These are phyloP conservation scores for Alcedo atthis DNA, from an alignment of 2,797 vertebrate genomes.

Conservation along the genomic window DNA sequence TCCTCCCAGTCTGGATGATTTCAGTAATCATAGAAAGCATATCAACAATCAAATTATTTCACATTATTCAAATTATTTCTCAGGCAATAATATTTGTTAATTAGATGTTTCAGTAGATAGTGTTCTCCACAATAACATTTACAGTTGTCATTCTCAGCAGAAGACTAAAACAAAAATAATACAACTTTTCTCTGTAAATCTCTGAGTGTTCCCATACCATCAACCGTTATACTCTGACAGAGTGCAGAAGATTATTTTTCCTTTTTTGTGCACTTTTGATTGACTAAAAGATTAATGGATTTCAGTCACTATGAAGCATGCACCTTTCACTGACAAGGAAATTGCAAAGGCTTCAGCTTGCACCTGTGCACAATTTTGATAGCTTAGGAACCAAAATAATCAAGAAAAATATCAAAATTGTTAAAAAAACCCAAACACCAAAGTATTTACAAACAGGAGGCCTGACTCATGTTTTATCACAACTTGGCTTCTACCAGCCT, in stretches of 20 bases:
- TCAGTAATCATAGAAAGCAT: neutral
- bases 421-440: neutral
- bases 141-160: neutral
- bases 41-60: neutral
- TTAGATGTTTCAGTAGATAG: neutral
- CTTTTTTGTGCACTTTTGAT: neutral
- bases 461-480: neutral
- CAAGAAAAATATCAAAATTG: neutral
- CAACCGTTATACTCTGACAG: neutral
- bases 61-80: neutral
- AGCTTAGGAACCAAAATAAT: neutral
- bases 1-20: neutral
- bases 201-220: neutral
- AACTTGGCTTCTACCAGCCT: neutral
- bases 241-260: fast-evolving
- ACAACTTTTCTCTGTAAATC: neutral
- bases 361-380: neutral
- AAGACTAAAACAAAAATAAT: neutral
- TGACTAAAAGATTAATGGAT: neutral
- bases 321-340: neutral
- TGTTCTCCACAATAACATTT: neutral
- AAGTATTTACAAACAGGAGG: neutral
- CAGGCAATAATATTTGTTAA: neutral
- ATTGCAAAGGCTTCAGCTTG: neutral
- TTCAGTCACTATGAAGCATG: neutral